These are phyloP conservation scores for Acanthopagrus latus DNA, from an alignment of 2,797 vertebrate genomes.

Conservation along the genomic window DNA sequence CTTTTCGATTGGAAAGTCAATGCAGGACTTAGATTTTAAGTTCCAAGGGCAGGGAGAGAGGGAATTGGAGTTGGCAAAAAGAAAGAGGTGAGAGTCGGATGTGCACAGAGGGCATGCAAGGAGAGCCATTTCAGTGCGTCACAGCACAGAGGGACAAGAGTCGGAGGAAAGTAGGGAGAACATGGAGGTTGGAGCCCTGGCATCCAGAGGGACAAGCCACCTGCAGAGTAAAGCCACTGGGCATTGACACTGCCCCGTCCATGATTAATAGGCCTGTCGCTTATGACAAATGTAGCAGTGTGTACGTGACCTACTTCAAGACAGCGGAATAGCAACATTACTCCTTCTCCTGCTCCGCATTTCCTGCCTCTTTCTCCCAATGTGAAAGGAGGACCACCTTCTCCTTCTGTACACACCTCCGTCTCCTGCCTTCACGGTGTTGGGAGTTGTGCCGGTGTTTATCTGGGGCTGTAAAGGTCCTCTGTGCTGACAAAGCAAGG, in stretches of 20 bases:
- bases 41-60: constrained; percentile 45
- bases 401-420: constrained; percentile 7
- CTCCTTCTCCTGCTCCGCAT: constrained; percentile 5
- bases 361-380: constrained; percentile 14
- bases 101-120: constrained; percentile 35
- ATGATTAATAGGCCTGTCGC: constrained; percentile 85
- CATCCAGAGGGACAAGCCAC: constrained; percentile 77
- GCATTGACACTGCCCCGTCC: constrained; percentile 63
- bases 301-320: constrained; percentile 81
- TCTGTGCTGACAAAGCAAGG: constrained; percentile 16
- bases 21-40: constrained; percentile 10
- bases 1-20: constrained; percentile 9
- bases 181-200: constrained; percentile 56
- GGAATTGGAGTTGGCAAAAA: constrained; percentile 2
- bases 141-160: constrained; percentile 37
- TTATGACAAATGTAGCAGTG: constrained; percentile 81
- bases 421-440: constrained; percentile 1
- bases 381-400: constrained; percentile 14
- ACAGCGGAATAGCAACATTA: constrained; percentile 44
- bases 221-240: constrained; percentile 74
- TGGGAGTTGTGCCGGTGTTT: not conserved
- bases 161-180: constrained; percentile 35
- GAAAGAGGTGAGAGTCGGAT: constrained; percentile 29
- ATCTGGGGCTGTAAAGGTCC: constrained; percentile 51
- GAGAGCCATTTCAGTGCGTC: constrained; percentile 25